Evolutionary conservation across 2,797 vertebrate species (phyloP).

Genomic region (Dicrostonyx torquatus): DNA sequence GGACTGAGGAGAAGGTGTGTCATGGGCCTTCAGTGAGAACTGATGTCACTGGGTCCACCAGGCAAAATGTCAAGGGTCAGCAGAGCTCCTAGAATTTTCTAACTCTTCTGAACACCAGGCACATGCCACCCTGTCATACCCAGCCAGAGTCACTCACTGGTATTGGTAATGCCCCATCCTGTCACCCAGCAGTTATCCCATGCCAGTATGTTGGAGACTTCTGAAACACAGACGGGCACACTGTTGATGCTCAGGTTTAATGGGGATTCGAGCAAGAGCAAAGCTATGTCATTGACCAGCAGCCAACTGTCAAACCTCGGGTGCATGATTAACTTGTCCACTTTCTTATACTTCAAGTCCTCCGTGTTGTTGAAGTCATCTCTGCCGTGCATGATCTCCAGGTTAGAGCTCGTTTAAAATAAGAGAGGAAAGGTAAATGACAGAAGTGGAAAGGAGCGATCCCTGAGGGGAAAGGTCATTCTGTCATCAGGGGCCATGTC

Average conservation of each 20-base stretch:
- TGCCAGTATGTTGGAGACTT: not conserved
- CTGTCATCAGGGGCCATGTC: not conserved
- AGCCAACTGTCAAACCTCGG: conserved; percentile 64
- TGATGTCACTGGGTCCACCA: not conserved
- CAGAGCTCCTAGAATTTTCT: not conserved
- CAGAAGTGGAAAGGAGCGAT: not conserved
- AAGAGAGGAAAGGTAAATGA: not conserved
- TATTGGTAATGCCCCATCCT: conserved; percentile 51
- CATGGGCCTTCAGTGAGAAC: not conserved
- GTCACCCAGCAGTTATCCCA: conserved; percentile 82
- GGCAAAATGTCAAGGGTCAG: not conserved
- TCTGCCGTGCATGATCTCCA: conserved; percentile 59
- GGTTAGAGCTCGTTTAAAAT: conserved; percentile 63
- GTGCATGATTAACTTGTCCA: conserved; percentile 76
- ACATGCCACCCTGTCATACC: not conserved
- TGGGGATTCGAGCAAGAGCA: conserved; percentile 80
- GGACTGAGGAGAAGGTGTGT: not conserved
- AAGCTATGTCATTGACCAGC: conserved; percentile 79
- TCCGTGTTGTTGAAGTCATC: not conserved
- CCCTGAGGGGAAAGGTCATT: not conserved
- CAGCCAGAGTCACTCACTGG: not conserved
- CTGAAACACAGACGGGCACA: conserved; percentile 78
- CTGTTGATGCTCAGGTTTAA: conserved; percentile 44
- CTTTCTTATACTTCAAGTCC: not conserved
- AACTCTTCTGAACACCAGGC: not conserved